phyloP scores from a whole-genome alignment of 2,797 vertebrate genomes.

The Hemibagrus guttatus region DNA sequence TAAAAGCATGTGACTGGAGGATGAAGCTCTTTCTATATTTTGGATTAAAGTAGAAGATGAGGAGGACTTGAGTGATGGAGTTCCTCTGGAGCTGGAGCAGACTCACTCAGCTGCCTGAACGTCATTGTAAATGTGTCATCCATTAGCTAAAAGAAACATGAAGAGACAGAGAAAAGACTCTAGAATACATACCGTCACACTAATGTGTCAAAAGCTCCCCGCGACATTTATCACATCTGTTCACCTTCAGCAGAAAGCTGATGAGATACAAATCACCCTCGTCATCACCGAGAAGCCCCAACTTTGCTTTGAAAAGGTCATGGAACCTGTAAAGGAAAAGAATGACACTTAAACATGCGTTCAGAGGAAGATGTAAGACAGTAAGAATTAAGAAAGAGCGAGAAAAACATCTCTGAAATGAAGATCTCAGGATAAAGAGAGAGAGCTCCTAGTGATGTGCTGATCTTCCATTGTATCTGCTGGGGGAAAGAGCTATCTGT shows the following conservation, averaged over 20 bases:
- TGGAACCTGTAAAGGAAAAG: slow-evolving; percentile 71
- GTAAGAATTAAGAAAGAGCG: too few relatives aligned
- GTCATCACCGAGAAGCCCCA: slow-evolving; percentile 75
- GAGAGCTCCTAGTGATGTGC: too few relatives aligned
- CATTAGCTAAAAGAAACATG: slow-evolving; percentile 72
- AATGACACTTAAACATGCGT: not conserved
- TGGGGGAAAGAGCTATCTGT: too few relatives aligned
- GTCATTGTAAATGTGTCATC: slow-evolving; percentile 84
- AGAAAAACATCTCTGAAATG: too few relatives aligned
- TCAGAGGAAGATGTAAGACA: not conserved
- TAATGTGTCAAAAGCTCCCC: not conserved
- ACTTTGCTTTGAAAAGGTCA: slow-evolving; percentile 78
- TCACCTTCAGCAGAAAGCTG: slow-evolving; percentile 76
- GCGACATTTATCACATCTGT: not conserved
- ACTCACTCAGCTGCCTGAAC: slow-evolving; percentile 78
- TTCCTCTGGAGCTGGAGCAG: slow-evolving; percentile 65
- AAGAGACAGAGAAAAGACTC: not conserved
- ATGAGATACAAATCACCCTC: slow-evolving; percentile 72
- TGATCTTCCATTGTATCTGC: too few relatives aligned
- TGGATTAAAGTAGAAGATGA: slow-evolving; percentile 28
- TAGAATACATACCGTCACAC: slow-evolving; percentile 36
- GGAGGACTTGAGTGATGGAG: slow-evolving; percentile 70
- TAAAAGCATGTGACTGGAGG: not conserved
- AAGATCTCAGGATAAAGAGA: too few relatives aligned
- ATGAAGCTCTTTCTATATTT: not conserved